Conservation (phyloP, 2,888 invertebrate genomes). For the Mythimna lalbum region DNA sequence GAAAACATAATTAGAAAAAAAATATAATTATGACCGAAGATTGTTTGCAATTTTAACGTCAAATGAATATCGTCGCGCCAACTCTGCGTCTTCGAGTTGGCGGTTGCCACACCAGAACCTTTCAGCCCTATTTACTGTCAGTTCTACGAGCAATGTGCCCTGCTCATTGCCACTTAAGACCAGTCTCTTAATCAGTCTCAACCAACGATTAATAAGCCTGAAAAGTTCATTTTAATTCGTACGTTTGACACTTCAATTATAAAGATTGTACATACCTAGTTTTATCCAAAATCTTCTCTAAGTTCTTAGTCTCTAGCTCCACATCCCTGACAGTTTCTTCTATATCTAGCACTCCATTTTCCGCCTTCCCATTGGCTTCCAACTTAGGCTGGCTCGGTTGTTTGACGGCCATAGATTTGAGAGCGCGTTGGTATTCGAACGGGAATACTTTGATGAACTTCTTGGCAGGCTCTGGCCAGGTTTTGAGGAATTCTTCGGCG, state of each 20-base stretch:
- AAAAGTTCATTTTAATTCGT: neutral
- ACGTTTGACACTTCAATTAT: no score
- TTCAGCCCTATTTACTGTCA: no score
- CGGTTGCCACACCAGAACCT: no score
- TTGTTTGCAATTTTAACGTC: no score
- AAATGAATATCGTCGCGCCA: no score
- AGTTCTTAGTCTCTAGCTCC: slow-evolving; percentile 94
- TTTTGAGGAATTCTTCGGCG: slow-evolving; percentile 94
- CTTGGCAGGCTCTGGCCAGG: slow-evolving; percentile 94
- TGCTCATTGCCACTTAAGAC: no score
- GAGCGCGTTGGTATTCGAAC: slow-evolving; percentile 97
- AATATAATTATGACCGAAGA: no score
- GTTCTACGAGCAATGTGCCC: no score
- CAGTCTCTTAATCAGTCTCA: no score
- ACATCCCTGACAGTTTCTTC: slow-evolving; percentile 96
- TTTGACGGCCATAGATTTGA: slow-evolving; percentile 91
- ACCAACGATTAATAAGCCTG: no score
- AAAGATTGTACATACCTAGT: slow-evolving; percentile 86
- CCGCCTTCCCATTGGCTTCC: slow-evolving; percentile 76
- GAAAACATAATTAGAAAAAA: no score
- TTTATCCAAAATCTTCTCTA: slow-evolving; percentile 96
- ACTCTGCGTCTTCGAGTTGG: no score
- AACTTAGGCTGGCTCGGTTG: slow-evolving; percentile 68
- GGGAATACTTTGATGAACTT: slow-evolving; percentile 99
- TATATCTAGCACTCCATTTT: slow-evolving; percentile 93